Percentiles rank a stretch among this genome's conserved stretches.
Conservation (phyloP, 1,140 invertebrate species). For the Apis laboriosa region DNA sequence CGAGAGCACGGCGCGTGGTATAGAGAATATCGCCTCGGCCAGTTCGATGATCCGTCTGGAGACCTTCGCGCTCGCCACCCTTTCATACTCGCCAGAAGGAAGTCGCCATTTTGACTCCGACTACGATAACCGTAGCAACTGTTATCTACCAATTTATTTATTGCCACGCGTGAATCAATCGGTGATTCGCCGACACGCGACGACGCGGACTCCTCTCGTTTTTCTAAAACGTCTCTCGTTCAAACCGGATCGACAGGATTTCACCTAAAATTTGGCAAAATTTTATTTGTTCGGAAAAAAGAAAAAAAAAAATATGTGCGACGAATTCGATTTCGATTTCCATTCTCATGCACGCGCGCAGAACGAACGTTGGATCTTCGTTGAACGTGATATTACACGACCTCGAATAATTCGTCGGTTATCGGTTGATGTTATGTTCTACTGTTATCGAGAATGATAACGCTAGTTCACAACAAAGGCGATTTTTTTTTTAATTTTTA, state of each 20-base stretch:
- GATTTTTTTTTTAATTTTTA: background rate
- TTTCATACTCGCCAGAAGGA: slow-evolving; percentile 59
- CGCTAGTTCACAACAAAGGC: background rate
- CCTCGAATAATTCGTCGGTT: slow-evolving; percentile 39
- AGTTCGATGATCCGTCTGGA: slow-evolving; percentile 45
- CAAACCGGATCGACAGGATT: background rate
- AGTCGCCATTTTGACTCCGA: slow-evolving; percentile 68
- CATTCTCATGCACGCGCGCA: too few relatives aligned
- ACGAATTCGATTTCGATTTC: too few relatives aligned
- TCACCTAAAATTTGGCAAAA: too few relatives aligned
- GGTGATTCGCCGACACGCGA: slow-evolving; percentile 37
- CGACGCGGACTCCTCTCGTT: background rate
- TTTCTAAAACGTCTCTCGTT: background rate
- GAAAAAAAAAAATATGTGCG: too few relatives aligned
- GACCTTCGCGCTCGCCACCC: slow-evolving; percentile 46
- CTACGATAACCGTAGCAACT: slow-evolving; percentile 58
- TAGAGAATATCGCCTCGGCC: slow-evolving; percentile 28
- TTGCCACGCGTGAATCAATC: slow-evolving; percentile 64
- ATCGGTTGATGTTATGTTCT: slow-evolving; percentile 21
- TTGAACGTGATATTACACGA: slow-evolving; percentile 6
- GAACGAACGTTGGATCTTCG: background rate
- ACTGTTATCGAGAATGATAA: slow-evolving; percentile 47
- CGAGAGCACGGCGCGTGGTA: too few relatives aligned
- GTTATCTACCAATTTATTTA: slow-evolving; percentile 71
- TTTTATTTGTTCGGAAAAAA: too few relatives aligned